Percentiles rank a stretch among this genome's conserved stretches.
Evolutionary conservation across 2,113 vertebrate species (phyloP).

Genomic region (Ceratotherium simum): DNA sequence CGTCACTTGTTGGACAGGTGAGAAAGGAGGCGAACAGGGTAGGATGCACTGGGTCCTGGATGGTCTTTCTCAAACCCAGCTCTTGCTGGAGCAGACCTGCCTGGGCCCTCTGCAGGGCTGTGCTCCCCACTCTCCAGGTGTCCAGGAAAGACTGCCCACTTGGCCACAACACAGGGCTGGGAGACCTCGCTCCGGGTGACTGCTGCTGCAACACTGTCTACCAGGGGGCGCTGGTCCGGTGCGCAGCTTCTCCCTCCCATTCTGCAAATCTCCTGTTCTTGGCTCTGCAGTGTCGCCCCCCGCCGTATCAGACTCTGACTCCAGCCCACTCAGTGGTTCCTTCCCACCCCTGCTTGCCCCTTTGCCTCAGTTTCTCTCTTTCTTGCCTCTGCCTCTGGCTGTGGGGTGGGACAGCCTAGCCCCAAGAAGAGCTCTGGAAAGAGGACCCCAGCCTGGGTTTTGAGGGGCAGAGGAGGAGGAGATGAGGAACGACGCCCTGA

Average conservation of each 20-base stretch:
- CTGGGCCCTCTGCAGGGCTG: neutral
- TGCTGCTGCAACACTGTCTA: neutral
- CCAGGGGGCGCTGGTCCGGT: neutral
- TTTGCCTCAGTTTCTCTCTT: no score
- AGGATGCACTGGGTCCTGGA: neutral
- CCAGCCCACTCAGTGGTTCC: neutral
- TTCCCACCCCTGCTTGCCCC: neutral
- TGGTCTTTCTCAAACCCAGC: neutral
- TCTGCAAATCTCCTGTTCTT: no score
- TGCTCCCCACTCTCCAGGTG: neutral
- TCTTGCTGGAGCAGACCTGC: neutral
- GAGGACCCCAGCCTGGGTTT: neutral
- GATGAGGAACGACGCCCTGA: no score
- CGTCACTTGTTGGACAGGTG: neutral
- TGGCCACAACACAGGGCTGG: fast-evolving
- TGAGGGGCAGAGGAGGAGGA: neutral
- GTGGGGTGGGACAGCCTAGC: neutral
- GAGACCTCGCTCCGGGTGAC: neutral
- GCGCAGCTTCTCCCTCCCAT: neutral
- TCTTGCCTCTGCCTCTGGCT: no score
- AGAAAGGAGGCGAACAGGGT: neutral
- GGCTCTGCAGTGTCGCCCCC: neutral
- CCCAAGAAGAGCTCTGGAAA: neutral
- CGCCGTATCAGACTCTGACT: neutral
- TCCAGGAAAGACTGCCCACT: neutral